Evolutionary conservation across 2,888 invertebrate genomes (phyloP).

Genomic region (Himalopsyche tibetana): DNA sequence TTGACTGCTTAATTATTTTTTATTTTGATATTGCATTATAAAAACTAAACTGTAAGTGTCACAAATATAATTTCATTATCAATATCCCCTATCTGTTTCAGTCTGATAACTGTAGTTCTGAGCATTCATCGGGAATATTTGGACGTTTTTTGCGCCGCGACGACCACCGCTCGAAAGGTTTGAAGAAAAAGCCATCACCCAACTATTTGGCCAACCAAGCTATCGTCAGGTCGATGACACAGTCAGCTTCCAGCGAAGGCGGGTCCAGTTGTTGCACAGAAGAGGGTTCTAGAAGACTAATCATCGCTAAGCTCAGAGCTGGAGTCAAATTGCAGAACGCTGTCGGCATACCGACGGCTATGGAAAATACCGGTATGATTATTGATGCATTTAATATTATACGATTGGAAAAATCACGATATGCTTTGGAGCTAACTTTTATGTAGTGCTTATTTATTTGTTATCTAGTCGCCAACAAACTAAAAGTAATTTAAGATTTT

Average conservation of each 20-base stretch:
- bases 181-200: slow-evolving; percentile 58
- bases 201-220: neutral
- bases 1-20: too few relatives aligned
- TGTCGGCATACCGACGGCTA: slow-evolving; percentile 53
- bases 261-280: slow-evolving; percentile 65
- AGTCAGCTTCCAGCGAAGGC: slow-evolving; percentile 62
- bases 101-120: slow-evolving; percentile 85
- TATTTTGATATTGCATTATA: too few relatives aligned
- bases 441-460: too few relatives aligned
- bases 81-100: slow-evolving; percentile 67
- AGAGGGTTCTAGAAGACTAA: slow-evolving; percentile 74
- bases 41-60: too few relatives aligned
- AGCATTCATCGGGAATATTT: slow-evolving; percentile 82
- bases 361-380: slow-evolving; percentile 60
- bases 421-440: too few relatives aligned
- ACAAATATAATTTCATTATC: too few relatives aligned
- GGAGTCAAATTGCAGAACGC: slow-evolving; percentile 79
- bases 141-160: slow-evolving; percentile 81
- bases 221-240: slow-evolving; percentile 38
- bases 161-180: slow-evolving; percentile 67
- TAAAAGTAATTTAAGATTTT: neutral
- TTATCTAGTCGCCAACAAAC: neutral
- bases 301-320: slow-evolving; percentile 84
- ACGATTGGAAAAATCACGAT: neutral
- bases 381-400: neutral